Conservation (phyloP, 1,140 invertebrate species). For the Zelostemma sp. region DNA sequence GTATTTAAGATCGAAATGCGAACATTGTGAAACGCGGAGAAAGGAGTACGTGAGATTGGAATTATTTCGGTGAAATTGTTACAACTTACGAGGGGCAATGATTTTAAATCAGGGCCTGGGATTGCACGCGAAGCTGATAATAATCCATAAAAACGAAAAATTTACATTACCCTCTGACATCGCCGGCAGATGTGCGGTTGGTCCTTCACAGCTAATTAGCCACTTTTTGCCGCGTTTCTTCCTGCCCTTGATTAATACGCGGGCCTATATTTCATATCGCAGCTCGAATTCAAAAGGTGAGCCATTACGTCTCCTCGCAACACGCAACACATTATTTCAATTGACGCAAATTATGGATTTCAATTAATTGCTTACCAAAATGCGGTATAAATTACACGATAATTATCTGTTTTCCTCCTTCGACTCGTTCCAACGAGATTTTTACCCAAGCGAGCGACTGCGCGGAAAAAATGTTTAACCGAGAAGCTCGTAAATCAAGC, state of each 20-base stretch:
- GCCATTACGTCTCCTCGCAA: neutral
- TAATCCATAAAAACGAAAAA: conserved; percentile 45
- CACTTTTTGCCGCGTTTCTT: conserved; percentile 19
- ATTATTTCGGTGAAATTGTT: too few species aligned
- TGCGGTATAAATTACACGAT: neutral
- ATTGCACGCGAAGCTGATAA: conserved; percentile 39
- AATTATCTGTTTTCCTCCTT: neutral
- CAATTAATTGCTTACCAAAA: neutral
- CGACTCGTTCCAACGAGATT: too few species aligned
- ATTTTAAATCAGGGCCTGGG: conserved; percentile 49
- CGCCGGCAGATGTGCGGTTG: conserved; percentile 44
- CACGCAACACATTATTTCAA: neutral
- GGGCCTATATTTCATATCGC: too few species aligned
- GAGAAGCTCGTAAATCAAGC: conserved; percentile 55
- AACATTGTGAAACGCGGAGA: too few species aligned
- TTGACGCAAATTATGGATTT: conserved; percentile 1
- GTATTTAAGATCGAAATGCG: too few species aligned
- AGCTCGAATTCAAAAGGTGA: too few species aligned
- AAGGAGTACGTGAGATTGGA: neutral
- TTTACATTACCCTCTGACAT: conserved; percentile 54
- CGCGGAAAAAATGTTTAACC: too few species aligned
- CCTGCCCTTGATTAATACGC: conserved; percentile 17
- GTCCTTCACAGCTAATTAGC: conserved; percentile 59
- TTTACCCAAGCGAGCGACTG: too few species aligned
- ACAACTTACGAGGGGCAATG: conserved; percentile 36